These are phyloP conservation scores for Dryobates pubescens DNA, from an alignment of 2,797 vertebrate species.

Conservation along the genomic window DNA sequence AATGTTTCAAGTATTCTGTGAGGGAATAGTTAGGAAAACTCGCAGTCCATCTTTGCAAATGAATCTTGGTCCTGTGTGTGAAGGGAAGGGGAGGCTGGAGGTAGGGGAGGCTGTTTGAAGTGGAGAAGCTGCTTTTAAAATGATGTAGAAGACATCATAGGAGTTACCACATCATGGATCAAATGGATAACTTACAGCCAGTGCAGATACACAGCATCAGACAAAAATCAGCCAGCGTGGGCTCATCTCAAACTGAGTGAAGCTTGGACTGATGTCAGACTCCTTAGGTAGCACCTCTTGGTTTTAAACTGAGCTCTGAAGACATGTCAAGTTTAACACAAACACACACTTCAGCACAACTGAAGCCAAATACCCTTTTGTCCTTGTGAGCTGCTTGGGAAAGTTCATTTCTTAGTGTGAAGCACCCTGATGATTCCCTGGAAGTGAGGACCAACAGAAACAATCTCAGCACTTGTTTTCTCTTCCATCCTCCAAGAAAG, in stretches of 20 bases:
- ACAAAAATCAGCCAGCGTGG: not conserved
- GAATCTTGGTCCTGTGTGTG: not conserved
- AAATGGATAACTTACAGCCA: fast-evolving
- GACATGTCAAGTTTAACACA: not conserved
- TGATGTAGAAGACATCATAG: not conserved
- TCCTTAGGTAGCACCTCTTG: not conserved
- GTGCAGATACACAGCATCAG: fast-evolving
- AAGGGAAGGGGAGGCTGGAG: not conserved
- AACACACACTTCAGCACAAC: not conserved
- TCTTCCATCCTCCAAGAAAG: not conserved
- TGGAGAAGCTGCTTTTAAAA: not conserved
- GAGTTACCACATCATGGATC: not conserved
- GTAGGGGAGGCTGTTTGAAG: not conserved
- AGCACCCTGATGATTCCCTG: not conserved
- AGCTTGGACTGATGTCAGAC: not conserved
- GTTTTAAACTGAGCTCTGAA: not conserved
- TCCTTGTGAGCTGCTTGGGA: not conserved
- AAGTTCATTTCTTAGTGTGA: not conserved
- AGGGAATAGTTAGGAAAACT: not conserved
- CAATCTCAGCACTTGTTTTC: not conserved
- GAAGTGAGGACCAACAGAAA: not conserved
- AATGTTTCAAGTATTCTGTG: not conserved
- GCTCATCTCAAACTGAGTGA: not conserved
- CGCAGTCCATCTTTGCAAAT: not conserved
- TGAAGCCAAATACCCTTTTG: not conserved